Conservation (phyloP, 1,140 invertebrate species). For the Pectinophora gossypiella region DNA sequence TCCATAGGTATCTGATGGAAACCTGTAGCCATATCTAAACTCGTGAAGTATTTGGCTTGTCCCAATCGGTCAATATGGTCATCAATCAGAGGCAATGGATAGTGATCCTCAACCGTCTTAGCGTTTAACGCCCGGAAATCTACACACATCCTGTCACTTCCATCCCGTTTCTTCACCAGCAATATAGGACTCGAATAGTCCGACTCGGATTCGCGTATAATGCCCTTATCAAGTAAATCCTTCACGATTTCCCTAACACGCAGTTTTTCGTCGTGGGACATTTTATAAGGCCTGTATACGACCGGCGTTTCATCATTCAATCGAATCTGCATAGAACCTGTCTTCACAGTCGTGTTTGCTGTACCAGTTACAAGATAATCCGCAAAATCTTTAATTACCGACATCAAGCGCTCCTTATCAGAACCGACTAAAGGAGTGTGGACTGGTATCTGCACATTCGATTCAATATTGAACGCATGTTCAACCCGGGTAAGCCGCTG, state of each 20-base stretch:
- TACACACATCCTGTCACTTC: conserved; percentile 6
- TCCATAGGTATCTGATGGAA: not conserved
- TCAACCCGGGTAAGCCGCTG: too few species aligned
- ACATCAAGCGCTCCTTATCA: not conserved
- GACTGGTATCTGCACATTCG: not conserved
- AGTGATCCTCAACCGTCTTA: not conserved
- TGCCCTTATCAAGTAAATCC: conserved; percentile 4
- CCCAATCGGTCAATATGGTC: conserved; percentile 5
- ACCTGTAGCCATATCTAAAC: conserved; percentile 3
- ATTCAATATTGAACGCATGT: not conserved
- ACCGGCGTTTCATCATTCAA: not conserved
- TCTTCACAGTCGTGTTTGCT: not conserved
- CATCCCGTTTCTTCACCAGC: conserved; percentile 28
- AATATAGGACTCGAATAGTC: conserved; percentile 2
- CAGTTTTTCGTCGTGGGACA: too few species aligned
- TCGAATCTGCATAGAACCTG: not conserved
- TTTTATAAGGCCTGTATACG: too few species aligned
- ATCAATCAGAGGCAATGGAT: not conserved
- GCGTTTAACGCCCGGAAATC: not conserved
- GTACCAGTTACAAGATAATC: not conserved
- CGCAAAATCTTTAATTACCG: not conserved
- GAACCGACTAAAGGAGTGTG: not conserved
- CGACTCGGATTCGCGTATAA: conserved; percentile 1
- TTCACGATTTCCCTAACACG: conserved; percentile 12
- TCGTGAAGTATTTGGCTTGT: conserved; percentile 11